phyloP scores from a whole-genome alignment of 2,888 invertebrate species.

The Cybosia mesomella region DNA sequence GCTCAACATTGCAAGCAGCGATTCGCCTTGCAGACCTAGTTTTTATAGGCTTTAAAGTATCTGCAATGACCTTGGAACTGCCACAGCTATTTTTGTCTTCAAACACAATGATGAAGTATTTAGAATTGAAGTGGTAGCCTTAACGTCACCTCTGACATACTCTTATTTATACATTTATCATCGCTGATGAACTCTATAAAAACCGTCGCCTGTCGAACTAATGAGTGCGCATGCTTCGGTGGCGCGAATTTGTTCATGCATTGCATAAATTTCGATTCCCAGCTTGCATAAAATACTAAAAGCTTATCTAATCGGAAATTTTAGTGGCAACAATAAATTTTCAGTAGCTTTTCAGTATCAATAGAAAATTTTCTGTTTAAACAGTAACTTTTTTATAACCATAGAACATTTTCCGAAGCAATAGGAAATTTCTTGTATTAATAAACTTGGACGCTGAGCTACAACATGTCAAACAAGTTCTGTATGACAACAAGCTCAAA shows the following conservation, averaged over 20 bases:
- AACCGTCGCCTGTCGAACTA: neutral
- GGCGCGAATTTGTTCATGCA: neutral
- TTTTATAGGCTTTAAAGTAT: neutral
- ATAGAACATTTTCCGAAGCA: too few relatives aligned
- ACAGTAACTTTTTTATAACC: too few relatives aligned
- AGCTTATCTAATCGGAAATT: neutral
- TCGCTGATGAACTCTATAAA: neutral
- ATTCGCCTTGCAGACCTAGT: too few relatives aligned
- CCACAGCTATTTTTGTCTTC: neutral
- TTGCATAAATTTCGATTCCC: neutral
- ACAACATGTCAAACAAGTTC: too few relatives aligned
- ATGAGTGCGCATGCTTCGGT: neutral
- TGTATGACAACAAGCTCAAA: too few relatives aligned
- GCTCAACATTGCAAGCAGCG: too few relatives aligned
- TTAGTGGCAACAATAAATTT: too few relatives aligned
- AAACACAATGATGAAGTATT: conserved; percentile 1
- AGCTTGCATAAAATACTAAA: neutral
- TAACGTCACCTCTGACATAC: neutral
- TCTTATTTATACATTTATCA: neutral
- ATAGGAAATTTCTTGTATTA: too few relatives aligned
- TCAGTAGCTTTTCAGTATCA: too few relatives aligned
- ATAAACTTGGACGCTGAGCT: too few relatives aligned
- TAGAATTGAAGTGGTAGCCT: neutral
- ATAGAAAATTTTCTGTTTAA: too few relatives aligned
- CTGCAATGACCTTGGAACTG: neutral